These are phyloP conservation scores for Nomada fabriciana DNA, from an alignment of 2,888 invertebrate species.

Conservation along the genomic window DNA sequence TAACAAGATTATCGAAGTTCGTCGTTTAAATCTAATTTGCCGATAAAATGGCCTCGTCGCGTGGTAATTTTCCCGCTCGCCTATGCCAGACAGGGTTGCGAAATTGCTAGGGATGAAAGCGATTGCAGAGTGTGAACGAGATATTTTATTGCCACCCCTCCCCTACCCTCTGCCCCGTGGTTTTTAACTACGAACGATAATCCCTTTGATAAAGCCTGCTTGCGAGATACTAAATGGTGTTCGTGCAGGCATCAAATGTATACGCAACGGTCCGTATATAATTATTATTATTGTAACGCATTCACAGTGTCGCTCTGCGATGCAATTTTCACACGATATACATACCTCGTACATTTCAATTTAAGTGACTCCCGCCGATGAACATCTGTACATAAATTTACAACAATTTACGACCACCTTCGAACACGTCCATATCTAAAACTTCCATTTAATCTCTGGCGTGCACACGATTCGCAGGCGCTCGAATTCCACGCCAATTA, in stretches of 20 bases:
- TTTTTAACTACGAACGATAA: background rate
- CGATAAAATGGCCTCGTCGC: constrained; percentile 37
- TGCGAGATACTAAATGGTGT: no score
- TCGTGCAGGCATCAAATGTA: background rate
- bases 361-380: no score
- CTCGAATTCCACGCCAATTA: constrained; percentile 35
- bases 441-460: constrained; percentile 1
- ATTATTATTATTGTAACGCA: constrained; percentile 11
- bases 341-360: background rate
- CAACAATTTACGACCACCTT: background rate
- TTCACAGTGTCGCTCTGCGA: background rate
- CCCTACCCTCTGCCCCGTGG: no score
- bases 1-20: constrained; percentile 50
- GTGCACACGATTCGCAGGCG: background rate
- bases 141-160: background rate
- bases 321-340: background rate
- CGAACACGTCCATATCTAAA: background rate
- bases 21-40: constrained; percentile 58
- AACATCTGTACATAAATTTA: no score
- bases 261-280: background rate
- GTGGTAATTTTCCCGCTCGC: constrained; percentile 26
- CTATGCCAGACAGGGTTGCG: background rate
- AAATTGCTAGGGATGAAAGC: background rate
- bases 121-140: no score
- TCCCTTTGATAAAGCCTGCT: background rate